These are phyloP conservation scores for Campylomormyrus tamandua DNA, from an alignment of 2,113 vertebrate species.

Conservation along the genomic window DNA sequence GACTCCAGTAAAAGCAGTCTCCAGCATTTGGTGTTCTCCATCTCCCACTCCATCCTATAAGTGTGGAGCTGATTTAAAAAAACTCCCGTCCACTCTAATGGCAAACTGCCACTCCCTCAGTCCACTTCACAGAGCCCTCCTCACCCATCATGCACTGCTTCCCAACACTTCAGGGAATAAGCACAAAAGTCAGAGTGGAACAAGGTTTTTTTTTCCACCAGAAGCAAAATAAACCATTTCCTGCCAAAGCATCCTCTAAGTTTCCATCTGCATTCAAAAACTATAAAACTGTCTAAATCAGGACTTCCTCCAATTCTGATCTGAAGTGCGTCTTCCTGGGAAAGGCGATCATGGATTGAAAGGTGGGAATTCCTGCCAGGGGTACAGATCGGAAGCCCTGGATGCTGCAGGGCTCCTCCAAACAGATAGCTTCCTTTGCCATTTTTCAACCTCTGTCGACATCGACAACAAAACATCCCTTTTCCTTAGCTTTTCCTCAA, in stretches of 20 bases:
- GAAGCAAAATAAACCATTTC: slow-evolving; percentile 69
- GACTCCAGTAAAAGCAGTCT: slow-evolving; percentile 31
- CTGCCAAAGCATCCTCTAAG: slow-evolving; percentile 70
- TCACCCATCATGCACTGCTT: slow-evolving; percentile 18
- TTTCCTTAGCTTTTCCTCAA: neutral
- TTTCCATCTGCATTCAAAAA: slow-evolving; percentile 67
- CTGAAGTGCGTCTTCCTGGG: slow-evolving; percentile 75
- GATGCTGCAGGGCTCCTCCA: slow-evolving; percentile 35
- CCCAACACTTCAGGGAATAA: slow-evolving; percentile 29
- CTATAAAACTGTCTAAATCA: slow-evolving; percentile 84
- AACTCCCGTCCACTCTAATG: neutral
- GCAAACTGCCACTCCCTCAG: neutral
- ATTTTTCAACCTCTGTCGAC: neutral
- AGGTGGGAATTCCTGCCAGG: slow-evolving; percentile 83
- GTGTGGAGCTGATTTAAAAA: neutral
- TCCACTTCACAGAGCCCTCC: neutral
- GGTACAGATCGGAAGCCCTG: slow-evolving; percentile 69
- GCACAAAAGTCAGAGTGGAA: slow-evolving; percentile 27
- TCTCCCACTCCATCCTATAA: slow-evolving; percentile 21
- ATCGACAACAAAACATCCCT: slow-evolving; percentile 12
- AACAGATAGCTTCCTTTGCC: slow-evolving; percentile 39
- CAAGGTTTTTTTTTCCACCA: slow-evolving; percentile 62
- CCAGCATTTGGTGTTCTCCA: slow-evolving; percentile 27
- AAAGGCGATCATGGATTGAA: slow-evolving; percentile 67
- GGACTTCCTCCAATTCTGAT: slow-evolving; percentile 97